Evolutionary conservation across 2,888 invertebrate species (phyloP), one percentile per base, ranked within the genome.

Genomic region (Nymphalis urticae): DNA sequence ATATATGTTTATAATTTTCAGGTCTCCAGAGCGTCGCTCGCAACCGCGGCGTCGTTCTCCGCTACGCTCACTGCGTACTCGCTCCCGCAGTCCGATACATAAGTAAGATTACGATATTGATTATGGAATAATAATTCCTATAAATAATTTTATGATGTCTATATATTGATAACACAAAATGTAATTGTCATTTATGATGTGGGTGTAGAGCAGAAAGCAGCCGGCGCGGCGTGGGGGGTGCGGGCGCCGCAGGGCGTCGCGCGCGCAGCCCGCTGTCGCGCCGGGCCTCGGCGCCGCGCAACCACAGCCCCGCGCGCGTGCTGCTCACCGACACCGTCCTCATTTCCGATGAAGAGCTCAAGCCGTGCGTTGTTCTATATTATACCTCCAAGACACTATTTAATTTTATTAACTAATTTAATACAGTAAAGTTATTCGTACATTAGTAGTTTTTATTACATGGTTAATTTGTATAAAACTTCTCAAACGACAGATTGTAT

Each of bases 321-420:
- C 76, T 82, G 71, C 82, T 84, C 71, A 81, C 83, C 81, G 86
- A 90, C 80, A 90, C 90, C 73, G 91, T 91, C 72, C 86, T 88
- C 74, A 84, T 92, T 63, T 91, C 91, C 8, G 92, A 92, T 79
- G 92, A 92, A 50, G 92, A 92, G 69, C 81, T 92, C 24, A 84
- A 81, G 48, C 82, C 87, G 90, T 91, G 64, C 79, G 85, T 53
- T n/a, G 10, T 1, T 24, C 6, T 50, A 42, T 13, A 42, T 36
- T 42, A 42, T 42, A 13, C 13, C 2, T 42, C 42, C 42, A 13
- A 42, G 13, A 13, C 42, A 13, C 13, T 1, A 13, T 13, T 10
- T 10, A 21, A 42, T 42, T 10, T 42, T 10, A 13, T 13, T 1
- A 42, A 42, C 42, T 42, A 1, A 4, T 42, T 32, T 42, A 13